phyloP scores from a whole-genome alignment of 2,113 vertebrate species.

The Dicaeum eximium region DNA sequence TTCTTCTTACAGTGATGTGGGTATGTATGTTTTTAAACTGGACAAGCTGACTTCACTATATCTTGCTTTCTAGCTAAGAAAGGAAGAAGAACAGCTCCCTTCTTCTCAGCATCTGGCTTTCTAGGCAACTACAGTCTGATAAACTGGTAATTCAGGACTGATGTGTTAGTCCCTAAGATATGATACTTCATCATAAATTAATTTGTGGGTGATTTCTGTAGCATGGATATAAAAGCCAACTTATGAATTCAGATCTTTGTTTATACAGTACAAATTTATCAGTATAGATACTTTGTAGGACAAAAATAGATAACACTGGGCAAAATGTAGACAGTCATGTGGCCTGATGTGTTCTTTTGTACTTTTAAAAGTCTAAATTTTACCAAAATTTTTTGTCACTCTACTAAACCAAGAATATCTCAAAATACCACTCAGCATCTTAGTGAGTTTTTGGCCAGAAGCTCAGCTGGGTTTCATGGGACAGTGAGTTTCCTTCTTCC shows the following conservation, averaged over 20 bases:
- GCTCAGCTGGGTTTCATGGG: neutral
- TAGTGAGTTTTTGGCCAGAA: neutral
- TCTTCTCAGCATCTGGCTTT: neutral
- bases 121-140: neutral
- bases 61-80: neutral
- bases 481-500: neutral
- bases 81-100: neutral
- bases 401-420: neutral
- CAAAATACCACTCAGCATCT: neutral
- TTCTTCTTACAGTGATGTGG: neutral
- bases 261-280: neutral
- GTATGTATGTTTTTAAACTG: neutral
- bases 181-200: neutral
- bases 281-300: neutral
- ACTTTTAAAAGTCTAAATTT: neutral
- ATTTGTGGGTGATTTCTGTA: neutral
- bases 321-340: neutral
- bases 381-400: neutral
- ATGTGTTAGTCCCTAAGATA: neutral
- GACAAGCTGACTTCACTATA: neutral
- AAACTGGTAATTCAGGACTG: neutral
- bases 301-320: neutral
- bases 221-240: neutral
- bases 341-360: neutral
- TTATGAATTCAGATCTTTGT: neutral